These are phyloP conservation scores for Steinernema khuongi DNA, from an alignment of 1,140 invertebrate genomes.

Conservation along the genomic window DNA sequence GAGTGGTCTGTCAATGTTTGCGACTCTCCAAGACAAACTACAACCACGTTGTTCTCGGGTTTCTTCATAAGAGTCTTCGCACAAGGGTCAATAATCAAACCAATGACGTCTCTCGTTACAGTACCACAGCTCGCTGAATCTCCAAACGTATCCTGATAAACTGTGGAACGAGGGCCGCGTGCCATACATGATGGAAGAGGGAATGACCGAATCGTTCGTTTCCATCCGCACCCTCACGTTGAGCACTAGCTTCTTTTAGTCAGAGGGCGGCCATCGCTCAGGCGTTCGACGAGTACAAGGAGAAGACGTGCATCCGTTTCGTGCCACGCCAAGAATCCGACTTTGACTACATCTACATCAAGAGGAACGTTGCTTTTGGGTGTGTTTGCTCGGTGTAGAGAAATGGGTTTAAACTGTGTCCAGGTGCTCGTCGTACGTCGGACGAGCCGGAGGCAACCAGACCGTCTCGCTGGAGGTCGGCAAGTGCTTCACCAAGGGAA, in stretches of 20 bases:
- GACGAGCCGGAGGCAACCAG: slow-evolving; percentile 56
- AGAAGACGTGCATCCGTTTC: slow-evolving; percentile 56
- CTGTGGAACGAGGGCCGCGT: slow-evolving; percentile 50
- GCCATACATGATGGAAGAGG: slow-evolving; percentile 57
- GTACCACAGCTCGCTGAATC: slow-evolving; percentile 57
- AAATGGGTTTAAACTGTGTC: slow-evolving; percentile 22
- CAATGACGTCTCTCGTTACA: slow-evolving; percentile 28
- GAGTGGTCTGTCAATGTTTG: too few relatives aligned
- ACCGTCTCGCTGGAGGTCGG: slow-evolving; percentile 57
- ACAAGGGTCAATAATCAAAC: too few relatives aligned
- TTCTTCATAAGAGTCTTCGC: too few relatives aligned
- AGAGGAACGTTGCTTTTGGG: slow-evolving; percentile 56
- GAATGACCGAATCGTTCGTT: slow-evolving; percentile 54
- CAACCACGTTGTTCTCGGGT: too few relatives aligned
- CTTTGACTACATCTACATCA: slow-evolving; percentile 57
- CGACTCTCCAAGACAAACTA: too few relatives aligned
- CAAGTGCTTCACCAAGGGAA: slow-evolving; percentile 58
- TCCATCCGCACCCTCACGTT: background rate
- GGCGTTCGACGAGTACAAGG: slow-evolving; percentile 58
- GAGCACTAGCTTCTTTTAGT: slow-evolving; percentile 35
- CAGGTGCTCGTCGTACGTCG: slow-evolving; percentile 58
- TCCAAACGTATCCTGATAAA: slow-evolving; percentile 56
- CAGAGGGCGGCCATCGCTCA: slow-evolving; percentile 58
- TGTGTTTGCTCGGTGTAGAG: slow-evolving; percentile 20
- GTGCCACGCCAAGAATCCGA: slow-evolving; percentile 50